Evolutionary conservation across 1,140 invertebrate genomes (phyloP), one percentile per base, ranked within the genome.

Genomic region (Phymastichus coffea): DNA sequence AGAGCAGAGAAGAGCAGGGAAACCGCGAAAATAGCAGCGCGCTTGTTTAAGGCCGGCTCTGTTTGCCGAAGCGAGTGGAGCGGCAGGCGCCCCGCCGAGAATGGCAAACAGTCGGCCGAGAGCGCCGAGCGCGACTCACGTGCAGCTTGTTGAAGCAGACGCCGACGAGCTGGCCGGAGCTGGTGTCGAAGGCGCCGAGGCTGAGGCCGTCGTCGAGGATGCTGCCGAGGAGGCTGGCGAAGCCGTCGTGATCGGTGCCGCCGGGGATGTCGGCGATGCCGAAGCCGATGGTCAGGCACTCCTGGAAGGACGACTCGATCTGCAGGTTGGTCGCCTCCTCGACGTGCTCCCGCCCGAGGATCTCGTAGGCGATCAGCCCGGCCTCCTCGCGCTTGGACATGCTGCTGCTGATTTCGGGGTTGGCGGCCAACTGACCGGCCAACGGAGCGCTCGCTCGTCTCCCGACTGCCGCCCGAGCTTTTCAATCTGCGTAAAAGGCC

Each of bases 101-200:
- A 12, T 7, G 28, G 28, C 6, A 33, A 33, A 33, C 12, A 33
- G 12, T 33, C 6, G 28, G n/a, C n/a, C n/a, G 28, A 33, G 12
- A 7, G 6, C 41, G 25, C 20, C 22, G 26, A 22, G n/a, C 22
- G 26, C 22, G n/a, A 70, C 66, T 70, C 44, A 66, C 72, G 57
- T 70, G 70, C 8, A 72, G 38, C 63, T 74, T 74, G 56, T 71
- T 73, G 58, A 71, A 71, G 30, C 64, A 64, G 25, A 69, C 72
- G 19, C 62, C 72, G 33, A 70, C 66, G 28, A 74, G 63, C 61
- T 66, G n/a, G 22, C 62, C 63, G 19, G 64, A 67, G 15, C 57
- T 52, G 2, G 43, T 66, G 40, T 71, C 66, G n/a, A 72, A 52
- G 8, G 70, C 72, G 3, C 71, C 59, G 51, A 72, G 49, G 20